Evolutionary conservation across 1,140 invertebrate species (phyloP).

Genomic region (Caenorhabditis remanei): DNA sequence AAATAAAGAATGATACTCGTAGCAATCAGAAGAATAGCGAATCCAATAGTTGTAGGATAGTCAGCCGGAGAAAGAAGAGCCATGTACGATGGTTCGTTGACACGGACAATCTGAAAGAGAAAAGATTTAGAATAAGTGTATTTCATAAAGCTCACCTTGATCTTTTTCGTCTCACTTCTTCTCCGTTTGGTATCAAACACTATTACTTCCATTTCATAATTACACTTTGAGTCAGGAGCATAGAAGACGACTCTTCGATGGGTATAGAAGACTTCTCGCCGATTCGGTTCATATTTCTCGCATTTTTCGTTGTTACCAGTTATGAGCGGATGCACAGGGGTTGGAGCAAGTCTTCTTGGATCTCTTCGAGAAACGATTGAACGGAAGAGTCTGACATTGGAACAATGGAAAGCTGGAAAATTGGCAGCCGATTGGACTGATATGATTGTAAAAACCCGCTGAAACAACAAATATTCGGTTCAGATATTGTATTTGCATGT

Average conservation of each 20-base stretch:
- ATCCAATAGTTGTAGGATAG: not conserved
- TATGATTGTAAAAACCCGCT: conserved; percentile 23
- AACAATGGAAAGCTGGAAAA: conserved; percentile 28
- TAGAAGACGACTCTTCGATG: not conserved
- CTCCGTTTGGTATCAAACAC: conserved; percentile 15
- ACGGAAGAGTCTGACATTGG: conserved; percentile 12
- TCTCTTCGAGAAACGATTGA: conserved; percentile 27
- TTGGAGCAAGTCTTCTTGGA: conserved; percentile 32
- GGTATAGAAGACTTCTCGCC: not conserved
- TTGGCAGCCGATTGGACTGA: conserved; percentile 37
- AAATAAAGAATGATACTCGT: not conserved
- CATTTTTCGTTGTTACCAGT: not conserved
- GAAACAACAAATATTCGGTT: not conserved
- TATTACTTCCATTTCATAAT: conserved; percentile 1
- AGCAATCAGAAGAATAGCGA: not conserved
- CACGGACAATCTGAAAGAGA: not conserved
- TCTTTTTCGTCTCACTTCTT: conserved; percentile 15
- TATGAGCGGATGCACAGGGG: conserved; percentile 2
- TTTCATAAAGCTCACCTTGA: not conserved
- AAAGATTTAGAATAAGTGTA: not conserved
- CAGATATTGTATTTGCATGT: not conserved
- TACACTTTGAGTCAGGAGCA: conserved; percentile 6
- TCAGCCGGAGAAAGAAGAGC: not conserved
- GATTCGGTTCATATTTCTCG: conserved; percentile 29
- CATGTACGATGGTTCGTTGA: not conserved